Base-by-base conservation (phyloP, 2,797 vertebrate species). In the Delichon dasypus region DNA sequence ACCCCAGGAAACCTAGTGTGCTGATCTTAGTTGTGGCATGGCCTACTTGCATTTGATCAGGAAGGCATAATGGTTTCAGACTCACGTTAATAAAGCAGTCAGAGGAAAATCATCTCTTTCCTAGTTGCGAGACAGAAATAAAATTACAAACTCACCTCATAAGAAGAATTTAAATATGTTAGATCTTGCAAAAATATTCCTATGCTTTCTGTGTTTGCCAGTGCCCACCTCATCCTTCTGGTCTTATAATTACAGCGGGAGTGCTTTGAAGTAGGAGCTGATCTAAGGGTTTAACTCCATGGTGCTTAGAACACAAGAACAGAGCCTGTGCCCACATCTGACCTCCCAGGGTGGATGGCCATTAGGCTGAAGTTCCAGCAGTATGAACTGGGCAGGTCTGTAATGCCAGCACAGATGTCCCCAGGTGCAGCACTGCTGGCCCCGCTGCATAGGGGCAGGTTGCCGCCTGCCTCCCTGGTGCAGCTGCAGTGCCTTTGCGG, bases 391-490 rank as follows among this genome's bases (percentile, higher is more conserved):
- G 58, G 58, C 55, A 72, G 42, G 36, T 40, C 22, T 0, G 0
- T 12, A 26, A 21, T 0, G 4, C 26, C 77, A 90, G 51, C 9
- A 1, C 32, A 1, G 7, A 29, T 9, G 27, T 54, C 54, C 50
- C 20, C 66, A 65, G 75, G 17, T 2, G 60, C 66, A 55, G 50
- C 0, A 7, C 29, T 51, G 66, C 80, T 6, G 32, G 67, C 60
- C 45, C 48, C 0, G 0, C 42, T 32, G 60, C 12, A 2, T 1
- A 2, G 4, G 5, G 60, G 55, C 79, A 47, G 67, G 89, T 22
- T 25, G 16, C 34, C 19, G n/a, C 90, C 58, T 79, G 87, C 57
- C 57, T 71, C 34, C 36, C n/a, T 21, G 19, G 4, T 22, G 65
- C 85, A 89, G 86, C 79, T 91, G 64, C 74, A 70, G 48, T 0